Conservation (phyloP, 2,113 vertebrate species). For the Triplophysa rosa region DNA sequence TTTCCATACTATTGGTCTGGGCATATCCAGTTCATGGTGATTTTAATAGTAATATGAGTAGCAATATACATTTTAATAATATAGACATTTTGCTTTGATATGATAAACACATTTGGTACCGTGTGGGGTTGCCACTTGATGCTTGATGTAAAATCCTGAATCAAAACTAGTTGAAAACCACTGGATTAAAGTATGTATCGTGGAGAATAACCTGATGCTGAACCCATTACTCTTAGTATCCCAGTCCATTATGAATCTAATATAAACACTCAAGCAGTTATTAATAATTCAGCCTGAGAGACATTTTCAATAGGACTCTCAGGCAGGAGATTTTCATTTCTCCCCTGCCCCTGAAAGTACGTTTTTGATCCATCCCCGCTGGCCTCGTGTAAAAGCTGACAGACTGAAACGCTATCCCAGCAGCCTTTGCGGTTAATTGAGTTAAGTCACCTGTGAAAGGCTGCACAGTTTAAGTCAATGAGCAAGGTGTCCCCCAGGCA, state of each 20-base stretch:
- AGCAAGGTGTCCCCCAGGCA: slow-evolving; percentile 57
- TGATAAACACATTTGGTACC: background rate
- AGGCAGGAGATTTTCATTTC: slow-evolving; percentile 19
- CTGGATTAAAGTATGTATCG: background rate
- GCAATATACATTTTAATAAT: background rate
- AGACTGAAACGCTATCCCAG: slow-evolving; percentile 39
- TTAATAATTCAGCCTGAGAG: slow-evolving; percentile 55
- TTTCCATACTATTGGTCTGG: background rate
- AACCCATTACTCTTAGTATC: slow-evolving; percentile 62
- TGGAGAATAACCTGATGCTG: slow-evolving; percentile 43
- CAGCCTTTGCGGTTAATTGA: slow-evolving; percentile 59
- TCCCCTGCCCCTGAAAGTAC: slow-evolving; percentile 43
- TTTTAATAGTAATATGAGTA: no score
- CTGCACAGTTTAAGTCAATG: slow-evolving; percentile 56
- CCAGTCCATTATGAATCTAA: slow-evolving; percentile 46
- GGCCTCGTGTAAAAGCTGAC: slow-evolving; percentile 48
- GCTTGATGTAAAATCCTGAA: background rate
- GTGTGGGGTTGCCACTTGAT: background rate
- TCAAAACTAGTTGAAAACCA: background rate
- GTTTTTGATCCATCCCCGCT: slow-evolving; percentile 36
- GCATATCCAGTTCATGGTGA: background rate
- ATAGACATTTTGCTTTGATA: background rate
- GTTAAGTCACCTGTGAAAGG: slow-evolving; percentile 64
- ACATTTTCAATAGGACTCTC: slow-evolving; percentile 28
- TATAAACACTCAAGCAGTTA: slow-evolving; percentile 45